phyloP scores from a whole-genome alignment of 35 echinoderm and acorn worm genomes.

The Ophioderma brevispina region DNA sequence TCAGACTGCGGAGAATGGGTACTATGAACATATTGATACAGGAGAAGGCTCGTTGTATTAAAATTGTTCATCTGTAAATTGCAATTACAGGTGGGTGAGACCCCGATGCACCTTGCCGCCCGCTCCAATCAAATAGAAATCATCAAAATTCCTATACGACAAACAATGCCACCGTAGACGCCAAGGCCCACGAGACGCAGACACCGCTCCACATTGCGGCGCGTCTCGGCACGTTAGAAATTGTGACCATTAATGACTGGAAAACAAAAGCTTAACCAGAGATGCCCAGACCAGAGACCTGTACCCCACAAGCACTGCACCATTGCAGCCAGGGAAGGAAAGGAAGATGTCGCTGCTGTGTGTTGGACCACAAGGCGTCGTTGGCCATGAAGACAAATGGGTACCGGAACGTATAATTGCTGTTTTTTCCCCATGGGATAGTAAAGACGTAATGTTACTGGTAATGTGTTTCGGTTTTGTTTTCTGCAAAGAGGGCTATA shows the following conservation, averaged over 20 bases:
- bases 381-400: constrained; percentile 97
- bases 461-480: no score
- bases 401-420: constrained; percentile 36
- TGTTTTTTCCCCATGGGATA: no score
- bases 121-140: constrained; percentile 98
- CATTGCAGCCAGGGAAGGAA: constrained; percentile 93
- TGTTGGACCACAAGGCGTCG: constrained; percentile 81
- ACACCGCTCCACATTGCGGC: constrained; percentile 97
- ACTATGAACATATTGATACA: no score
- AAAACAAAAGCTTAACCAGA: constrained; percentile 87
- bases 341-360: constrained; percentile 89
- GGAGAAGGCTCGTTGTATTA: no score
- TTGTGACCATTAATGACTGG: constrained; percentile 94
- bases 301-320: constrained; percentile 95
- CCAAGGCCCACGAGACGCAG: constrained; percentile 97
- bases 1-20: no score
- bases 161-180: constrained; percentile 91
- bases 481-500: no score
- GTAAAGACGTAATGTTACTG: no score
- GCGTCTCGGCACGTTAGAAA: constrained; percentile 97
- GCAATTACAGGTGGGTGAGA: constrained; percentile 97
- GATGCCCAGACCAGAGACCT: constrained; percentile 93
- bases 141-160: constrained; percentile 83
- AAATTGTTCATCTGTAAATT: no score
- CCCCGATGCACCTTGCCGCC: constrained; percentile 95